Conservation (phyloP, 1,140 invertebrate genomes). For the Lysiphlebus fabarum region DNA sequence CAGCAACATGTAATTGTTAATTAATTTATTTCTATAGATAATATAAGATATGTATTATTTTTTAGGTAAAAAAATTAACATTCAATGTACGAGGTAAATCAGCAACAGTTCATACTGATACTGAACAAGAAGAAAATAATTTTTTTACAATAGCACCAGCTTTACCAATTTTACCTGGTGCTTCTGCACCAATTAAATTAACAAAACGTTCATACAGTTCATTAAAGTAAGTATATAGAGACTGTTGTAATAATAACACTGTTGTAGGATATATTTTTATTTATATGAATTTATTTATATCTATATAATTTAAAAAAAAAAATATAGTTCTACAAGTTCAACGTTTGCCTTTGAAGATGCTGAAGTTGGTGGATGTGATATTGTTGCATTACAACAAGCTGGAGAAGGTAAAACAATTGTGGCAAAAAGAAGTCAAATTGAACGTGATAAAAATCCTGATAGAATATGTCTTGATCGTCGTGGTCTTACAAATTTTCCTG, state of each 20-base stretch:
- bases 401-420: constrained; percentile 61
- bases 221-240: constrained; percentile 46
- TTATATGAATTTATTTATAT: constrained; percentile 14
- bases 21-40: neutral
- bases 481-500: constrained; percentile 72
- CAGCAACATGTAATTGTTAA: neutral
- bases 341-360: constrained; percentile 49
- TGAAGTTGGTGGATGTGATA: constrained; percentile 37
- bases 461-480: constrained; percentile 73
- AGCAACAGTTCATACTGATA: constrained; percentile 26
- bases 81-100: constrained; percentile 43
- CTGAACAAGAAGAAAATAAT: constrained; percentile 42
- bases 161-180: constrained; percentile 53
- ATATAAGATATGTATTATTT: constrained; percentile 11
- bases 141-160: constrained; percentile 62
- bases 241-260: neutral
- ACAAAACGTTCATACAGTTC: constrained; percentile 58
- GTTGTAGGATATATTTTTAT: neutral
- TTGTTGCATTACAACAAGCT: constrained; percentile 47
- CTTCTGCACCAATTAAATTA: constrained; percentile 49
- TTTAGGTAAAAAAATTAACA: constrained; percentile 39
- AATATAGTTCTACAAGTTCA: constrained; percentile 33
- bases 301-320: neutral
- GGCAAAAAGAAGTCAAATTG: constrained; percentile 63
- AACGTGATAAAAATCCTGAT: constrained; percentile 73